Evolutionary conservation across 2,113 vertebrate genomes (phyloP).

Genomic region (Brienomyrus brachyistius): DNA sequence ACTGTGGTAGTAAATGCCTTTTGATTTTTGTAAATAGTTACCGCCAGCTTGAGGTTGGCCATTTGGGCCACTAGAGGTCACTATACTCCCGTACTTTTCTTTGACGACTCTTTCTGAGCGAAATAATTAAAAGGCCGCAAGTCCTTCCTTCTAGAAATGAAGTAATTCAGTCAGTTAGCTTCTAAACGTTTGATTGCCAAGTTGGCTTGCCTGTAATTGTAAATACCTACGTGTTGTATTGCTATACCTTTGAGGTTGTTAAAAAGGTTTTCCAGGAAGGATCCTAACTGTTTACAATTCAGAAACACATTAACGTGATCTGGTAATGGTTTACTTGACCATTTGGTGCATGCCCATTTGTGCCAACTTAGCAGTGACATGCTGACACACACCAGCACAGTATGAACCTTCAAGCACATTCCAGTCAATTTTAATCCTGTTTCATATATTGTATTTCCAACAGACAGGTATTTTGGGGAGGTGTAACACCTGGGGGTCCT

Average conservation of each 20-base stretch:
- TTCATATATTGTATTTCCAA: neutral
- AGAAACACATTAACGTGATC: neutral
- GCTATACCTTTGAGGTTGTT: neutral
- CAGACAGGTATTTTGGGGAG: neutral
- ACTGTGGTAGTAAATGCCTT: neutral
- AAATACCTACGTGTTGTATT: neutral
- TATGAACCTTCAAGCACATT: neutral
- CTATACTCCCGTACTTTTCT: neutral
- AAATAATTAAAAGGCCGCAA: neutral
- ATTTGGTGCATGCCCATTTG: neutral
- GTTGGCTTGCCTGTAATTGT: neutral
- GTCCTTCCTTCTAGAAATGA: neutral
- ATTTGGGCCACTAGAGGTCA: constrained; percentile 7
- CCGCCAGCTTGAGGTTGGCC: neutral
- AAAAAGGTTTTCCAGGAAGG: neutral
- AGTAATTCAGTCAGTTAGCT: neutral
- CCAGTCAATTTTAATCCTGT: neutral
- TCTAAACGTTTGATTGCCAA: neutral
- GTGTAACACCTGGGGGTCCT: neutral
- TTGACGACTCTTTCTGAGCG: neutral
- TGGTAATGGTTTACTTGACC: neutral
- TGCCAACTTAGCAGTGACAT: neutral
- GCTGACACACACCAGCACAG: neutral
- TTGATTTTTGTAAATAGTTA: neutral
- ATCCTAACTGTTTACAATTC: neutral